Base-by-base conservation (phyloP, 2,888 invertebrate species). In the Sturmia bella region DNA sequence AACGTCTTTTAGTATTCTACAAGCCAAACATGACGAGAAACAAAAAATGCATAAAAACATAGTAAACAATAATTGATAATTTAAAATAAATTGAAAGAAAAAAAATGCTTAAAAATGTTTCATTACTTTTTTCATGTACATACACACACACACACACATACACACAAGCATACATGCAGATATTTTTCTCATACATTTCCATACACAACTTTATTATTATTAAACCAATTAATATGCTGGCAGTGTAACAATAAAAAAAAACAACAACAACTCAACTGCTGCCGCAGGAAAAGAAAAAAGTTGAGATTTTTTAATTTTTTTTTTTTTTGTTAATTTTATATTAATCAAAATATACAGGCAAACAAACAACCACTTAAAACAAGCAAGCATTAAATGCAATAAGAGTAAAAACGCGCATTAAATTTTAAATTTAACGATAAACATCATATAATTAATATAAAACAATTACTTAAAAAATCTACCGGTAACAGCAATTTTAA, bases 171-270 rank as follows among this genome's bases (percentile, higher is more conserved):
- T n/a, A n/a, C n/a, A n/a, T n/a, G n/a, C n/a, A n/a, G n/a, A n/a
- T 59, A 37, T 64, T 32, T 32, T 7, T 32, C 32, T 37, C 41
- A 59, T 19, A 21, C 45, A 69, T 24, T 63, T 77, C 39, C 9
- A 41, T 39, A 32, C 37, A 32, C 37, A 64, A 78, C 52, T 78
- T 66, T 59, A 70, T 70, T 76, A 69, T 66, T 59, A 70, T 70
- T 76, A 69, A 68, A 57, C 41, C 66, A 78, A 79, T 82, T 82
- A 82, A 82, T 82, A 82, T 82, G 78, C 82, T 79, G 82, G 64
- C 70, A 74, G 74, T 70, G 82, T 82, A 70, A 66, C 27, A 64
- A 57, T 15, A 61, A 73, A 43, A 59, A 70, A n/a, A 13, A 64
- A 48, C 56, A 52, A 66, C 21, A 45, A 48, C 41, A 73, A 61